A percentile compares a stretch with the other conserved stretches of the same genome.
Evolutionary conservation across 1,140 invertebrate species (phyloP).

Genomic region (Ridgeia piscesae): DNA sequence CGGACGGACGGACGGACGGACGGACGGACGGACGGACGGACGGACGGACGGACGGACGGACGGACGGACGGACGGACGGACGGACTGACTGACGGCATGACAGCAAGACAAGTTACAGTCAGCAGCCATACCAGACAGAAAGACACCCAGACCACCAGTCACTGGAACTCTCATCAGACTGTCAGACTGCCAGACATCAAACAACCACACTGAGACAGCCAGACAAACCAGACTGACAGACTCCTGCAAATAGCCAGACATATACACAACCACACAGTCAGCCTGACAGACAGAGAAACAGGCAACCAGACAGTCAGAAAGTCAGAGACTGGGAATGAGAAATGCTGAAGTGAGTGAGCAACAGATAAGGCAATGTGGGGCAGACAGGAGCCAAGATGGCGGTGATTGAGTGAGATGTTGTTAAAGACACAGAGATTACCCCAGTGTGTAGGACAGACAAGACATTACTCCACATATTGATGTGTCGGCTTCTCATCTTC

Average conservation of each 20-base stretch:
- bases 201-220: no score
- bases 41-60: no score
- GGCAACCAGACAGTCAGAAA: no score
- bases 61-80: no score
- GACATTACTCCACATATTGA: not conserved
- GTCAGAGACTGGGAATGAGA: not conserved
- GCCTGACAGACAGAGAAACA: no score
- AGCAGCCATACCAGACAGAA: not conserved
- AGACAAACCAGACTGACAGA: not conserved
- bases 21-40: no score
- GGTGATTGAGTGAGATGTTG: not conserved
- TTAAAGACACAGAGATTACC: not conserved
- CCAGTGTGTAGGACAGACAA: not conserved
- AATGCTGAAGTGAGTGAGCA: not conserved
- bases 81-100: not conserved
- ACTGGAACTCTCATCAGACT: no score
- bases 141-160: not conserved
- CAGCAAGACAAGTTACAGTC: no score
- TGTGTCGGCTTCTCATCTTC: not conserved
- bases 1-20: no score
- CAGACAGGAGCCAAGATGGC: not conserved
- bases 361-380: not conserved
- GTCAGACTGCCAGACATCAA: not conserved
- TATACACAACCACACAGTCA: no score
- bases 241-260: not conserved